Conservation (phyloP, 2,888 invertebrate species). For the Drosophila siamana region DNA sequence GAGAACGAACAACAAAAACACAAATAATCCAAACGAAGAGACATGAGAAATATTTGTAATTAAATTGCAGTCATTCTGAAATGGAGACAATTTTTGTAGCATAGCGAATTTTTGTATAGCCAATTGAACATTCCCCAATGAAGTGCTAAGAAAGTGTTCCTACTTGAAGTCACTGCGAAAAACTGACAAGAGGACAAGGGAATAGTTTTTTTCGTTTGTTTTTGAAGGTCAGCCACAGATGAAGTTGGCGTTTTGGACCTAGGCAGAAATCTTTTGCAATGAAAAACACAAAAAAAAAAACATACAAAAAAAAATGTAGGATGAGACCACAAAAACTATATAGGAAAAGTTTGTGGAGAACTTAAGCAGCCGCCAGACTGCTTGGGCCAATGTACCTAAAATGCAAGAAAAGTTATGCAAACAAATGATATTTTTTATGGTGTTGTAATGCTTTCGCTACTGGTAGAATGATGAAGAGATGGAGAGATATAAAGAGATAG, state of each 20-base stretch:
- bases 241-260: constrained; percentile 33
- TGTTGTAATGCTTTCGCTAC: constrained; percentile 72
- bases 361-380: constrained; percentile 49
- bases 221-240: constrained; percentile 53
- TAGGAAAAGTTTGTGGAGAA: constrained; percentile 35
- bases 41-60: constrained; percentile 62
- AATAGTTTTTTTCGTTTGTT: constrained; percentile 31
- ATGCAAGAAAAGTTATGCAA: constrained; percentile 43
- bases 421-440: constrained; percentile 72
- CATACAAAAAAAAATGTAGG: background rate
- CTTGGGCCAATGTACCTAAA: constrained; percentile 70
- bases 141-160: constrained; percentile 4
- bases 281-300: too few species aligned
- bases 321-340: constrained; percentile 24
- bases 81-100: constrained; percentile 63
- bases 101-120: constrained; percentile 68
- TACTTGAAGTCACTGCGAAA: constrained; percentile 8
- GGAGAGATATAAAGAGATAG: background rate
- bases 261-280: constrained; percentile 42
- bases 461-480: constrained; percentile 13
- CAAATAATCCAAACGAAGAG: background rate
- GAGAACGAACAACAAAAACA: constrained; percentile 1
- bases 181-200: constrained; percentile 23
- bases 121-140: constrained; percentile 46
- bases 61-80: constrained; percentile 66